Percentiles rank a stretch among this genome's conserved stretches.
These are phyloP conservation scores for Ammodytes dubius DNA, from an alignment of 2,113 vertebrate genomes.

Conservation along the genomic window DNA sequence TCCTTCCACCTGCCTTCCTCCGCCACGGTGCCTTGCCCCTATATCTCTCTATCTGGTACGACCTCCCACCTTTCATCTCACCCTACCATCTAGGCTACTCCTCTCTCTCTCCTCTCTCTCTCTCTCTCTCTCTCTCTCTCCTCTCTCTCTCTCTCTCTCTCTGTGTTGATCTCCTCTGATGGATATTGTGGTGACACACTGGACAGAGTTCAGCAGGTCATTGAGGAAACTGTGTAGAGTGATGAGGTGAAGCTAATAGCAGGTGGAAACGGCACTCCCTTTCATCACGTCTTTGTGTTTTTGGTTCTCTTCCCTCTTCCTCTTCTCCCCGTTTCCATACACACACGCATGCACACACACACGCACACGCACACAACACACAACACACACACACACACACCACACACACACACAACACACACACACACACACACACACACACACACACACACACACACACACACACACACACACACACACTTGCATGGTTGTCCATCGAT, in stretches of 20 bases:
- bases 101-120: slow-evolving; percentile 1
- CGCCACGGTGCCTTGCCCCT: slow-evolving; percentile 36
- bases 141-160: not conserved
- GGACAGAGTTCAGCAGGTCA: slow-evolving; percentile 50
- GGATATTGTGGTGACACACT: slow-evolving; percentile 50
- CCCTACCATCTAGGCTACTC: not conserved
- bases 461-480: slow-evolving; percentile 7
- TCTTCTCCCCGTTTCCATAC: not conserved
- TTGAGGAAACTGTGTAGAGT: slow-evolving; percentile 50
- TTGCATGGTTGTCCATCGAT: too few relatives aligned
- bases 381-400: not conserved
- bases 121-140: slow-evolving; percentile 1
- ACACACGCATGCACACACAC: not conserved
- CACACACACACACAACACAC: not conserved
- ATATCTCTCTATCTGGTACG: slow-evolving; percentile 44
- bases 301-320: slow-evolving; percentile 16
- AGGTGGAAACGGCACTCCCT: slow-evolving; percentile 63
- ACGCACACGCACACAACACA: not conserved
- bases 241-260: slow-evolving; percentile 63
- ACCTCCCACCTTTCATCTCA: slow-evolving; percentile 49
- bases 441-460: slow-evolving; percentile 15
- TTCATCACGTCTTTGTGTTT: slow-evolving; percentile 41
- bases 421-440: not conserved
- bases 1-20: slow-evolving; percentile 65
- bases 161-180: slow-evolving; percentile 45